Evolutionary conservation across 2,797 vertebrate species (phyloP).

Genomic region (Avahi laniger): DNA sequence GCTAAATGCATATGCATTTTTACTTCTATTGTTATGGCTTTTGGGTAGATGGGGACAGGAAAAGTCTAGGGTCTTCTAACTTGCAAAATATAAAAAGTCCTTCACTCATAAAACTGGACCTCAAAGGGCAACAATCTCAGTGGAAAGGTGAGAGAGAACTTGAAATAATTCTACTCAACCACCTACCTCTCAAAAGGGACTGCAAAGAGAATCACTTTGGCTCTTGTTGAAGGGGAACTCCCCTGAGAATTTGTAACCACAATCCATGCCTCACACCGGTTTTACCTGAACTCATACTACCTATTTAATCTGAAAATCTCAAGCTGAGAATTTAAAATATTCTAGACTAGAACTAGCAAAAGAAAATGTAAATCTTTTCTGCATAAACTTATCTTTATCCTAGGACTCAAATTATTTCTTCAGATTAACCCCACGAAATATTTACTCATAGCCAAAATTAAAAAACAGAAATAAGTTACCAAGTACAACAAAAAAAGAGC

Average conservation of each 20-base stretch:
- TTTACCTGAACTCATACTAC: not conserved
- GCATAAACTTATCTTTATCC: not conserved
- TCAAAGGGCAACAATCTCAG: not conserved
- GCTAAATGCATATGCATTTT: not conserved
- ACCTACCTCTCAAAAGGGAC: not conserved
- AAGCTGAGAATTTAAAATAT: not conserved
- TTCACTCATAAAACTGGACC: not conserved
- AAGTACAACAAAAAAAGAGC: not conserved
- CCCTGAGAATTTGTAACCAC: not conserved
- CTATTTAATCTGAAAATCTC: conserved; percentile 20
- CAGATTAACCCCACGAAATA: not conserved
- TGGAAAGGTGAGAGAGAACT: not conserved
- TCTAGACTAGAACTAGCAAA: not conserved
- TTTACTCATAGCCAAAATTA: not conserved
- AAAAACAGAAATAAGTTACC: not conserved
- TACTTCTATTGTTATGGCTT: not conserved
- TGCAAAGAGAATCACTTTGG: not conserved
- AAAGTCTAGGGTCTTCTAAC: not conserved
- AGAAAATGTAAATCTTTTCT: conserved; percentile 38
- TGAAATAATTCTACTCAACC: not conserved
- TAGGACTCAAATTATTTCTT: conserved; percentile 4
- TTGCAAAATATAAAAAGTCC: not conserved
- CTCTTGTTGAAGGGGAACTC: not conserved
- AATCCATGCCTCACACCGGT: not conserved
- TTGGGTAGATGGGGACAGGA: not conserved